phyloP scores from a whole-genome alignment of 2,797 vertebrate genomes.

The Poecilia wingei region DNA sequence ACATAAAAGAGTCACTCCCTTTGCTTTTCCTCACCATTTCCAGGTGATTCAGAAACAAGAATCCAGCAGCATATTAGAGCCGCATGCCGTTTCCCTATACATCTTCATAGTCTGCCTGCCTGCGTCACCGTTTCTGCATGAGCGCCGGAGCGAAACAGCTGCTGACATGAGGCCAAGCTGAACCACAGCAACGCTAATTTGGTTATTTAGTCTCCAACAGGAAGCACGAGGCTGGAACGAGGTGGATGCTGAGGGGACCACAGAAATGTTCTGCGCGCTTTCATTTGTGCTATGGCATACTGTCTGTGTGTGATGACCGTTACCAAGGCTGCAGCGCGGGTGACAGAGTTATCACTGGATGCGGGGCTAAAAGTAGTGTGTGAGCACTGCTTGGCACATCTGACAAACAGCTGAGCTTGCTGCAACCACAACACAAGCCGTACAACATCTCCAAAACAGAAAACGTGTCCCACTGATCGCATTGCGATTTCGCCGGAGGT shows the following conservation, averaged over 20 bases:
- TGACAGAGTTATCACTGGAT: conserved; percentile 70
- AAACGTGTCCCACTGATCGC: conserved; percentile 29
- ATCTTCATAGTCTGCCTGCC: conserved; percentile 17
- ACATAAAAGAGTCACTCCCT: neutral
- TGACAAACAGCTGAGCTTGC: conserved; percentile 76
- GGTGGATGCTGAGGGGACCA: conserved; percentile 27
- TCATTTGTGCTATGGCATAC: conserved; percentile 44
- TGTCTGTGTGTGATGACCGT: conserved; percentile 48
- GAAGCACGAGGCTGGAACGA: conserved; percentile 15
- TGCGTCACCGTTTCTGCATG: conserved; percentile 43
- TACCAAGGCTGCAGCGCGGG: conserved; percentile 62
- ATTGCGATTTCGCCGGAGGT: conserved; percentile 25
- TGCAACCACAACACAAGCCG: conserved; percentile 65
- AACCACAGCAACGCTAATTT: conserved; percentile 15
- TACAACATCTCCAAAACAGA: conserved; percentile 72
- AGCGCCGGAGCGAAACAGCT: conserved; percentile 41
- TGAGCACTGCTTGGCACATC: conserved; percentile 62
- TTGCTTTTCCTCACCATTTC: neutral
- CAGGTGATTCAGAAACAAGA: conserved; percentile 8
- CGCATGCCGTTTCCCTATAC: conserved; percentile 1
- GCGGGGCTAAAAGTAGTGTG: conserved; percentile 69
- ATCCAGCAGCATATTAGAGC: neutral
- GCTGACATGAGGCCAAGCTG: conserved; percentile 34
- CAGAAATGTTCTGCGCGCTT: conserved; percentile 39
- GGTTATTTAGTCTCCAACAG: conserved; percentile 35